Conservation (phyloP, 2,113 vertebrate genomes). For the Xenopus tropicalis region UCB_Xtro_10.0 CM004446.2:132375001-132375500, state of each 20-base stretch:
- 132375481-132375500: neutral
- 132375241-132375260: neutral
- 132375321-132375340: neutral
- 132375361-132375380: slow-evolving; percentile 14
- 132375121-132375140: no score
- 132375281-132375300: neutral
- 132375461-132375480: neutral
- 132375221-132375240: neutral
- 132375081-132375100: no score
- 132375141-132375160: no score
- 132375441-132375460: neutral
- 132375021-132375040: no score
- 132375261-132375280: slow-evolving; percentile 15
- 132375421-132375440: neutral
- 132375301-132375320: slow-evolving; percentile 1
- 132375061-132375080: no score
- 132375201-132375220: neutral
- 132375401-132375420: neutral
- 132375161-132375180: no score
- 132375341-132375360: neutral
- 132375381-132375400: neutral
- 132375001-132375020: no score
- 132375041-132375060: no score
- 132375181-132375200: no score
- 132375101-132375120: no score